Conservation (phyloP, 2,113 vertebrate species). For the Amphiprion percula region DNA sequence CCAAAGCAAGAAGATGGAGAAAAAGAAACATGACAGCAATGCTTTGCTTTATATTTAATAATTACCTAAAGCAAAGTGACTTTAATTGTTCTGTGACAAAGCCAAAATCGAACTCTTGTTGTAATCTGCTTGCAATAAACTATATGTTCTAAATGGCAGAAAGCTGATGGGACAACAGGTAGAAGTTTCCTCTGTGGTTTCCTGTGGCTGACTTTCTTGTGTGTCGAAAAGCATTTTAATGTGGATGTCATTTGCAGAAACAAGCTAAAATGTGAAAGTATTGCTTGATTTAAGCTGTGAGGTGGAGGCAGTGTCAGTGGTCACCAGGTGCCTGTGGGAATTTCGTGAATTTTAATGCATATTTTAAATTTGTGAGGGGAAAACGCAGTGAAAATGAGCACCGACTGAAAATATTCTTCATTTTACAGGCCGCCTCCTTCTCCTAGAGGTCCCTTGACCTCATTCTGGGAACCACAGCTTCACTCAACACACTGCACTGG, state of each 20-base stretch:
- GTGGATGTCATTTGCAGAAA: no score
- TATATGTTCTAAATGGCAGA: no score
- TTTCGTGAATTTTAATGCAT: neutral
- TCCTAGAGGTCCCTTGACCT: constrained; percentile 26
- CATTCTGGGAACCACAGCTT: constrained; percentile 4
- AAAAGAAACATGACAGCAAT: neutral
- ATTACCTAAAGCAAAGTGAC: no score
- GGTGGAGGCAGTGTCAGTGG: neutral
- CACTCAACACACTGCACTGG: constrained; percentile 5
- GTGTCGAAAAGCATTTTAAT: no score
- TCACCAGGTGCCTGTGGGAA: neutral
- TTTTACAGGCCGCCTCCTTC: neutral
- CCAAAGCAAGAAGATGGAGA: neutral
- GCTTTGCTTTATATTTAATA: neutral
- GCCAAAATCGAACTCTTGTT: no score
- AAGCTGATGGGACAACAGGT: no score
- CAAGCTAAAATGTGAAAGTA: no score
- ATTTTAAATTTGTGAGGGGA: constrained; percentile 8
- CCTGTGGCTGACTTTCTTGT: no score
- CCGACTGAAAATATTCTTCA: neutral
- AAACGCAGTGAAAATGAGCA: neutral
- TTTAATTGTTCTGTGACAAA: no score
- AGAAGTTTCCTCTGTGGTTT: no score
- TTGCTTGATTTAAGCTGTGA: no score
- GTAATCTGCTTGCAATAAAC: no score